These are phyloP conservation scores for Drosophila sucinea DNA, from an alignment of 1,140 invertebrate species.

Conservation along the genomic window DNA sequence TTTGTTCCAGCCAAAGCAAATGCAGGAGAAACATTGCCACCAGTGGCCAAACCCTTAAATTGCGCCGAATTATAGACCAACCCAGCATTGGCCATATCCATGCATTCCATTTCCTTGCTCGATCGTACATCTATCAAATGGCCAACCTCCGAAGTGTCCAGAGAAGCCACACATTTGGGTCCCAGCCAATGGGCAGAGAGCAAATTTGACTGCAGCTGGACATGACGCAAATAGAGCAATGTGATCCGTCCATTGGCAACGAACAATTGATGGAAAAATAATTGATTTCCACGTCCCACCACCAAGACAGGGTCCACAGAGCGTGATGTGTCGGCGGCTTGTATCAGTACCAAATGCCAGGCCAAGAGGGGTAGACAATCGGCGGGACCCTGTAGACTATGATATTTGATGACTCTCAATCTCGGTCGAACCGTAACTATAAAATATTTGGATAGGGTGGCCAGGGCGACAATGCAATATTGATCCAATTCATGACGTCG, in stretches of 20 bases:
- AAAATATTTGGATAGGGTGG: slow-evolving; percentile 95
- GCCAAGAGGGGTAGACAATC: slow-evolving; percentile 92
- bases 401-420: slow-evolving; percentile 84
- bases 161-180: slow-evolving; percentile 90
- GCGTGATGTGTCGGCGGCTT: slow-evolving; percentile 89
- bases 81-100: slow-evolving; percentile 92
- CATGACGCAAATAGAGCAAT: slow-evolving; percentile 86
- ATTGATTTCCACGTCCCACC: slow-evolving; percentile 90
- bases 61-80: slow-evolving; percentile 96
- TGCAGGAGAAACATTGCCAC: slow-evolving; percentile 86
- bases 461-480: slow-evolving; percentile 94
- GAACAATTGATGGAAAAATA: slow-evolving; percentile 89
- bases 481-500: slow-evolving; percentile 89
- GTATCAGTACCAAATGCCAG: slow-evolving; percentile 96
- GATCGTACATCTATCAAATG: slow-evolving; percentile 95
- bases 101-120: slow-evolving; percentile 91
- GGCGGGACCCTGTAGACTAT: slow-evolving; percentile 85
- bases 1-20: slow-evolving; percentile 89
- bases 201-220: slow-evolving; percentile 88
- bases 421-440: slow-evolving; percentile 93
- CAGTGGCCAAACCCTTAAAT: slow-evolving; percentile 94
- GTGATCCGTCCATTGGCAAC: slow-evolving; percentile 73
- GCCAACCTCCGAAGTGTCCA: slow-evolving; percentile 93
- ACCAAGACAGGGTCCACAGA: slow-evolving; percentile 94
- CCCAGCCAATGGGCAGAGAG: slow-evolving; percentile 95